phyloP scores from a whole-genome alignment of 92 coral and sea anemone genomes.

The Porites rus region DNA sequence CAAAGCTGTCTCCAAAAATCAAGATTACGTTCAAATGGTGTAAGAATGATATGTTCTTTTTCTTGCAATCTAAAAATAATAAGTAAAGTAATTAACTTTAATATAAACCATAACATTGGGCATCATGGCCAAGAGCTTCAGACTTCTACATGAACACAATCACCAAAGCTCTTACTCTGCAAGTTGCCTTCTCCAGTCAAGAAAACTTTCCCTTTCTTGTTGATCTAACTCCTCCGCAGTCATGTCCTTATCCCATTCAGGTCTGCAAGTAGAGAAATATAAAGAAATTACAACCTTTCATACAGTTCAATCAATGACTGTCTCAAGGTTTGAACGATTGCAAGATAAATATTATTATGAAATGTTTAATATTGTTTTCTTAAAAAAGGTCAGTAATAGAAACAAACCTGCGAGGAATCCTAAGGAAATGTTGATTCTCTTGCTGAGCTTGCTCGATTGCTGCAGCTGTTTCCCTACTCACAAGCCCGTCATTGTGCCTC shows the following conservation, averaged over 20 bases:
- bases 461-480: conserved; percentile 62
- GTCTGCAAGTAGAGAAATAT: conserved; percentile 53
- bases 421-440: conserved; percentile 79
- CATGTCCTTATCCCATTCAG: conserved; percentile 85
- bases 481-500: conserved; percentile 68
- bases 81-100: background rate
- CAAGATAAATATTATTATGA: no score
- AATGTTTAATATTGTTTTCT: background rate
- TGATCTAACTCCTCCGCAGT: conserved; percentile 87
- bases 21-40: conserved; percentile 97
- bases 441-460: conserved; percentile 85
- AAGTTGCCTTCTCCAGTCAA: conserved; percentile 93
- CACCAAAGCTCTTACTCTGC: conserved; percentile 67
- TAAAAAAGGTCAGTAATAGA: background rate
- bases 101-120: background rate
- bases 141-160: background rate
- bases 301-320: background rate
- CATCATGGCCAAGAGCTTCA: no score
- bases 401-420: conserved; percentile 95
- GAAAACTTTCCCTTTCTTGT: conserved; percentile 81
- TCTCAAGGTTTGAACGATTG: background rate
- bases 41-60: conserved; percentile 88
- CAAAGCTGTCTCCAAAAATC: conserved; percentile 99
- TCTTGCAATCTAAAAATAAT: conserved; percentile 79
- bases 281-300: background rate